Percentiles rank a stretch among this genome's conserved stretches.
Conservation (phyloP, 2,113 vertebrate genomes). For the Limanda limanda region DNA sequence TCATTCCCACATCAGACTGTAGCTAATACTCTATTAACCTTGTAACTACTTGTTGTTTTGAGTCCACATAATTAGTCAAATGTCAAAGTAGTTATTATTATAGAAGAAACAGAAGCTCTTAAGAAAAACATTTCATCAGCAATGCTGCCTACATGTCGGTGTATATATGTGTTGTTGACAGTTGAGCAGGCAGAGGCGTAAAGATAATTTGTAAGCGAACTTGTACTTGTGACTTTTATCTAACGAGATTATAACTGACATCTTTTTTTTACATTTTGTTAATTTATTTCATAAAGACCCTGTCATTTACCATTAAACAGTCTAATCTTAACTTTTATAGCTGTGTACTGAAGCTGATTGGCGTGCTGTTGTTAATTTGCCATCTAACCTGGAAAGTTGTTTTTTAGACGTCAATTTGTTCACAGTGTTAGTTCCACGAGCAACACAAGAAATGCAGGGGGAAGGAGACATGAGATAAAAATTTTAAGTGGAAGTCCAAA, state of each 20-base stretch:
- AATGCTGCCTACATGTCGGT: too few species aligned
- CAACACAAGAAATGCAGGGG: too few species aligned
- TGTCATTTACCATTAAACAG: background rate
- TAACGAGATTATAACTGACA: background rate
- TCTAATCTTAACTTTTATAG: background rate
- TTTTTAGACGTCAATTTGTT: too few species aligned
- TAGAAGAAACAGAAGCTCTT: too few species aligned
- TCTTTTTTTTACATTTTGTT: background rate
- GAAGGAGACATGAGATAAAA: too few species aligned
- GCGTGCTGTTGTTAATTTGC: background rate
- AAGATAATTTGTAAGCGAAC: background rate
- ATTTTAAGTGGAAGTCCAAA: too few species aligned
- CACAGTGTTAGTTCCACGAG: too few species aligned
- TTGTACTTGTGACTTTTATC: background rate
- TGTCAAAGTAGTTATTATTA: background rate
- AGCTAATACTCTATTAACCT: background rate
- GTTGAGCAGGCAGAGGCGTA: background rate
- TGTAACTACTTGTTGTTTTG: background rate
- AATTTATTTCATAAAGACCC: background rate
- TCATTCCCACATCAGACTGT: background rate
- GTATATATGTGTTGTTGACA: slow-evolving; percentile 1
- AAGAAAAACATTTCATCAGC: too few species aligned
- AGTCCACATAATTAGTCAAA: background rate
- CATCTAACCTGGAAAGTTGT: background rate
- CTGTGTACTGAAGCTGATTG: background rate